Conservation (phyloP, 1,140 invertebrate genomes). For the Aphaenogaster floridana region DNA sequence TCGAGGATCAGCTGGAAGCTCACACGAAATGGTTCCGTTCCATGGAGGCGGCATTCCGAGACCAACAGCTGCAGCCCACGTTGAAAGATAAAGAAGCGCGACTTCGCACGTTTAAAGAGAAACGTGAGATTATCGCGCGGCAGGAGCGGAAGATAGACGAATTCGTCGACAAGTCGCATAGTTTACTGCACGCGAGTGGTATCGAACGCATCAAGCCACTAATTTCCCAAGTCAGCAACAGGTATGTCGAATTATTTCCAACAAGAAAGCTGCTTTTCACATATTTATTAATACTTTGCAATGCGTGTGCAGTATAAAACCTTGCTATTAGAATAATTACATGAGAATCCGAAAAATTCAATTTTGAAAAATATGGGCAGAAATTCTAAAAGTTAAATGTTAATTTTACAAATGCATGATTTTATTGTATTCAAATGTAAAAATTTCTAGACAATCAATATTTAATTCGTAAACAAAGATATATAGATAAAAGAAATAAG, state of each 20-base stretch:
- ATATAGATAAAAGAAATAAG: not conserved
- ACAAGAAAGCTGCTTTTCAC: not conserved
- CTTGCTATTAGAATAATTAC: not conserved
- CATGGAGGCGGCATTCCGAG: slow-evolving; percentile 94
- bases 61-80: slow-evolving; percentile 94
- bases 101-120: slow-evolving; percentile 91
- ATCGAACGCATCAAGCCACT: slow-evolving; percentile 95
- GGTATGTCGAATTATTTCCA: slow-evolving; percentile 79
- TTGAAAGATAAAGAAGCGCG: slow-evolving; percentile 93
- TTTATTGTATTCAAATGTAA: not conserved
- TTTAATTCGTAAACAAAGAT: slow-evolving; percentile 7
- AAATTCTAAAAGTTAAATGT: not conserved
- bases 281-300: not conserved
- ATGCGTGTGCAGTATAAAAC: not conserved
- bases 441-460: not conserved
- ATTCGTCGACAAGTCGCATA: slow-evolving; percentile 96
- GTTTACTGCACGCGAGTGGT: slow-evolving; percentile 93
- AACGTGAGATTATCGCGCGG: slow-evolving; percentile 91
- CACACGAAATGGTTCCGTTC: slow-evolving; percentile 95
- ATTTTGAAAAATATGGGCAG: not conserved
- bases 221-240: slow-evolving; percentile 95
- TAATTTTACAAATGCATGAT: not conserved
- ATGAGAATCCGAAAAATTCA: not conserved
- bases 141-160: slow-evolving; percentile 95
- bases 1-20: slow-evolving; percentile 93